phyloP scores from a whole-genome alignment of 2,888 invertebrate species.

The Andrena camellia region DNA sequence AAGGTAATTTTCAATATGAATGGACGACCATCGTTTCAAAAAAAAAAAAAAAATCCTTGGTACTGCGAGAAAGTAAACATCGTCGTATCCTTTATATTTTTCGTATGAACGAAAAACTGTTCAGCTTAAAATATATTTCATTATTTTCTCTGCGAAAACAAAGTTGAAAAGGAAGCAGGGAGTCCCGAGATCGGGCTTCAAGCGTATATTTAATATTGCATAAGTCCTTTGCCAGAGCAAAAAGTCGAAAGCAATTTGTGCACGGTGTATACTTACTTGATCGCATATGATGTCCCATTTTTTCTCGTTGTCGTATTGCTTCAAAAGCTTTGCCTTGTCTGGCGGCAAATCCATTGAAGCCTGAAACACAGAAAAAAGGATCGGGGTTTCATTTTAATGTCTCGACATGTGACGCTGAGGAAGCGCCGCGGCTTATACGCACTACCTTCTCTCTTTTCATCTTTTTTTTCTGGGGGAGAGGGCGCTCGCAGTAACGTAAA shows the following conservation, averaged over 20 bases:
- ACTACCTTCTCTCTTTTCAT: background rate
- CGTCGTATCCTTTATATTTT: too few species aligned
- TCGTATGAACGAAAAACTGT: too few species aligned
- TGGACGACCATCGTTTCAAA: too few species aligned
- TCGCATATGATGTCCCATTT: conserved; percentile 99
- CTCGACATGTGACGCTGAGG: conserved; percentile 6
- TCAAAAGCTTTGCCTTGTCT: conserved; percentile 98
- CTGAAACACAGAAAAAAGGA: conserved; percentile 88
- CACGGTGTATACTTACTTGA: conserved; percentile 89
- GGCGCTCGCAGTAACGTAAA: background rate
- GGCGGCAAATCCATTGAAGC: conserved; percentile 99
- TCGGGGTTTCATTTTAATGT: conserved; percentile 41
- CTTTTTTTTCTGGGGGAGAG: background rate
- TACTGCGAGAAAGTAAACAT: too few species aligned
- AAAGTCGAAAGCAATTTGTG: conserved; percentile 4
- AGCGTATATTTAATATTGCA: too few species aligned
- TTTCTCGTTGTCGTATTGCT: conserved; percentile 98
- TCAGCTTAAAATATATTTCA: too few species aligned
- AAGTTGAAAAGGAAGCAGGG: too few species aligned
- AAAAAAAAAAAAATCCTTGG: too few species aligned
- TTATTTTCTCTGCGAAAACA: too few species aligned
- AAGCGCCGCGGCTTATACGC: too few species aligned
- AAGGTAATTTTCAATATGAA: too few species aligned
- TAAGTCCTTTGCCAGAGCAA: background rate
- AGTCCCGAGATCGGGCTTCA: too few species aligned